Evolutionary conservation across 2,797 vertebrate genomes (phyloP).

Genomic region (Lateolabrax maculatus): DNA sequence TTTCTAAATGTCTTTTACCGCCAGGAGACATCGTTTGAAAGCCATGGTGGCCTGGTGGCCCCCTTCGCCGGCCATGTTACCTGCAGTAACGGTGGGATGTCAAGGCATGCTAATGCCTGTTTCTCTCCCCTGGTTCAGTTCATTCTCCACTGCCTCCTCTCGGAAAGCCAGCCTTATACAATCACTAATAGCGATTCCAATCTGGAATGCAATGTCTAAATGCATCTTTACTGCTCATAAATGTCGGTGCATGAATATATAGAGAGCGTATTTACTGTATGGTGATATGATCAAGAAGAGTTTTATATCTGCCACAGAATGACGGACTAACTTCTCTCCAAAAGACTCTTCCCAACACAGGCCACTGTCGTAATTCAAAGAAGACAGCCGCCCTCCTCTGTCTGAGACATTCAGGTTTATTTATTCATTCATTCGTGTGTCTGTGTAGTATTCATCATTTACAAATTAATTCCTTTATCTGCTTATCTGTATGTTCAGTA

Average conservation of each 20-base stretch:
- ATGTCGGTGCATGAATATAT: not conserved
- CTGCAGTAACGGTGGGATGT: slow-evolving; percentile 30
- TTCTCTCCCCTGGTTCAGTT: not conserved
- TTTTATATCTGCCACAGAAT: no score
- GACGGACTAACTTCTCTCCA: no score
- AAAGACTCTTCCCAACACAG: no score
- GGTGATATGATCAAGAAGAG: no score
- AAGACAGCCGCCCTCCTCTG: no score
- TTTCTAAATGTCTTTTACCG: slow-evolving; percentile 57
- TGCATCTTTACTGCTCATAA: not conserved
- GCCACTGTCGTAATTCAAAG: no score
- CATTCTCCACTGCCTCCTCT: not conserved
- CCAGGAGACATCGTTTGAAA: slow-evolving; percentile 48
- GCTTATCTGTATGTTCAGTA: no score
- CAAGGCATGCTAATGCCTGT: not conserved
- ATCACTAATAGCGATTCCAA: not conserved
- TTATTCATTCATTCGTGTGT: no score
- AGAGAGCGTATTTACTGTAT: not conserved
- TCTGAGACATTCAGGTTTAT: no score
- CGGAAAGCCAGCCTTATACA: not conserved
- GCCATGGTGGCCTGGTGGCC: slow-evolving; percentile 26
- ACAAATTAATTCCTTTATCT: no score
- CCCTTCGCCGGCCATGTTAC: slow-evolving; percentile 6
- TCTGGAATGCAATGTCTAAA: not conserved
- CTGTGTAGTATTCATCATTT: no score